Percentiles rank a stretch among this genome's conserved stretches.
These are phyloP conservation scores for Melieria omissa DNA, from an alignment of 2,888 invertebrate species.

Conservation along the genomic window DNA sequence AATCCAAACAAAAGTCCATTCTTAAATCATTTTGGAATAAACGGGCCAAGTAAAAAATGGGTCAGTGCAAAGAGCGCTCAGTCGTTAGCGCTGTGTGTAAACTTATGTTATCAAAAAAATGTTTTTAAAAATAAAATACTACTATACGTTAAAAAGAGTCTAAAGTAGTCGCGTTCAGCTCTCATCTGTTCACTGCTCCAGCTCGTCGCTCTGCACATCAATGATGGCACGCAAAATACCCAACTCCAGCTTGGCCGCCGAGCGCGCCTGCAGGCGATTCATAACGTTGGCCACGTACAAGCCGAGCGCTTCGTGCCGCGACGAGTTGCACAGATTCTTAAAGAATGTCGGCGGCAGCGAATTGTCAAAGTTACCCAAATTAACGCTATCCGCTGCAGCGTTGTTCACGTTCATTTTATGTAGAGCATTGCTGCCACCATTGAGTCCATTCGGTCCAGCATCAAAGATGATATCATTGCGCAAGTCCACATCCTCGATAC, in stretches of 20 bases:
- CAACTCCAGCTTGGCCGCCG: constrained; percentile 61
- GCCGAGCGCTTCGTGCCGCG: constrained; percentile 62
- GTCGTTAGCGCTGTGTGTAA: too few species aligned
- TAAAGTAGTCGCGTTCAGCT: constrained; percentile 12
- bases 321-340: constrained; percentile 64
- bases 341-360: constrained; percentile 64
- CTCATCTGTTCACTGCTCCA: constrained; percentile 52
- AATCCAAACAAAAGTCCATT: too few species aligned
- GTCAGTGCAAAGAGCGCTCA: too few species aligned
- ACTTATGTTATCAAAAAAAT: too few species aligned
- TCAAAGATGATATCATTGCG: constrained; percentile 64
- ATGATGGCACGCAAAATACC: constrained; percentile 64
- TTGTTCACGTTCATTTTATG: constrained; percentile 19
- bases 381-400: constrained; percentile 53
- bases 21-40: too few species aligned
- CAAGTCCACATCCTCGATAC: constrained; percentile 60
- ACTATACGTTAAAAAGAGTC: constrained; percentile 3
- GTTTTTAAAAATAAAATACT: constrained; percentile 9
- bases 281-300: constrained; percentile 64
- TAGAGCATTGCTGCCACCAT: constrained; percentile 37
- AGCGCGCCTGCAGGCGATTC: constrained; percentile 59
- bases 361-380: constrained; percentile 62
- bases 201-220: constrained; percentile 62
- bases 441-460: constrained; percentile 33
- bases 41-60: too few species aligned